Base-by-base conservation (phyloP, 2,113 vertebrate genomes). In the Mugil cephalus region DNA sequence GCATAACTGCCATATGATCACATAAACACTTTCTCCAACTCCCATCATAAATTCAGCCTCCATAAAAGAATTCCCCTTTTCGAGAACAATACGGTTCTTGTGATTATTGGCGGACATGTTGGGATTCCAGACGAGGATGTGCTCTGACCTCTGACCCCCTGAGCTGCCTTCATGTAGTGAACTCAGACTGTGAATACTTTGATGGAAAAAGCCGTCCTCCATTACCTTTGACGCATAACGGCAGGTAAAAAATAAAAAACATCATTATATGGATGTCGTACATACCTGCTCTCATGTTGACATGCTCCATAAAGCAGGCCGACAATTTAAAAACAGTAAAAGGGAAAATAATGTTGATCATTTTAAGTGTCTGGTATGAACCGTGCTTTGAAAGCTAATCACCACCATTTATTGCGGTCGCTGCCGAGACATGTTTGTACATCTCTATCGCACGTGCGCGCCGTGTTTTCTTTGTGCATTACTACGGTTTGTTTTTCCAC, bases 101-200 rank as follows among this genome's bases (percentile, higher is more conserved):
- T 89, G 70, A 78, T 78, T 85, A 67, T 85, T 85, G 84, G 82
- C 83, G 52, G 55, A 56, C n/a, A 15, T 14, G 12, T 58, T 63
- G 45, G 47, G 53, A 87, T 87, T 84, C 78, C 76, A 75, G 70
- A 76, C 65, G 10, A 24, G 55, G 64, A 72, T 80, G 85, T 69
- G 63, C 60, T 56, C 0, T 54, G 81, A 90, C 69, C 83, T 76
- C 3, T 71, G 84, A 86, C n/a, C 54, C 82, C 50, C 35, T 43
- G 50, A 46, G 47, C 66, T 18, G 17, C 30, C 54, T 73, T 65
- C 64, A 81, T 58, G 80, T 84, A 58, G 43, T 10, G 9, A 81
- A 74, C 80, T 65, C 54, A 84, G 21, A 17, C 53, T 55, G 58
- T 17, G 50, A 66, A 46, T 77, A 79, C 87, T 85, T 69, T 73